Evolutionary conservation across 2,797 vertebrate species (phyloP).

Genomic region (Cossypha niveicapilla): DNA sequence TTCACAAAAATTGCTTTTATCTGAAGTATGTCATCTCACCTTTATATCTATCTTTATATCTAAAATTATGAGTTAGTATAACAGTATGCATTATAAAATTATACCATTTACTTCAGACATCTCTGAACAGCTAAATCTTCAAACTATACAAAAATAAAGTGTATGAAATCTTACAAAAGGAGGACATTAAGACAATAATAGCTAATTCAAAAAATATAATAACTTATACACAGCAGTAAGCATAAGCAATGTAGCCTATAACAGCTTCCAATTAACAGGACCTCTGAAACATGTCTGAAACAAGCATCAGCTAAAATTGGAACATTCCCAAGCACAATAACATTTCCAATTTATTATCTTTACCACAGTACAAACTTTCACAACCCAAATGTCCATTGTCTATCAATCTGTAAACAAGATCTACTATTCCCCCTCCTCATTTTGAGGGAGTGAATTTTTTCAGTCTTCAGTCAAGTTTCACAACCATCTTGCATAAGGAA

Average conservation of each 20-base stretch:
- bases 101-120: slow-evolving; percentile 68
- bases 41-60: slow-evolving; percentile 9
- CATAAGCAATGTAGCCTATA: slow-evolving; percentile 50
- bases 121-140: slow-evolving; percentile 69
- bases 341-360: slow-evolving; percentile 86
- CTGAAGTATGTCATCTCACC: not conserved
- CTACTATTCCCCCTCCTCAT: slow-evolving; percentile 43
- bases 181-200: slow-evolving; percentile 60
- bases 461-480: slow-evolving; percentile 71
- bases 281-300: slow-evolving; percentile 53
- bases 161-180: slow-evolving; percentile 70
- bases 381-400: slow-evolving; percentile 83
- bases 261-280: slow-evolving; percentile 52
- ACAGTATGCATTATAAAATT: slow-evolving; percentile 70
- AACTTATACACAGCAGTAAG: slow-evolving; percentile 64
- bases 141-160: slow-evolving; percentile 77
- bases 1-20: slow-evolving; percentile 23
- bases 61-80: slow-evolving; percentile 65
- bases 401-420: slow-evolving; percentile 87
- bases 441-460: slow-evolving; percentile 70
- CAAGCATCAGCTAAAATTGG: slow-evolving; percentile 57
- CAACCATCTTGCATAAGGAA: slow-evolving; percentile 71
- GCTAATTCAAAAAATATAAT: slow-evolving; percentile 57
- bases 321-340: slow-evolving; percentile 72
- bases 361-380: slow-evolving; percentile 91